Percentiles rank a stretch among this genome's conserved stretches.
Evolutionary conservation across 2,888 invertebrate genomes (phyloP).

Genomic region (Lottia gigantea): DNA sequence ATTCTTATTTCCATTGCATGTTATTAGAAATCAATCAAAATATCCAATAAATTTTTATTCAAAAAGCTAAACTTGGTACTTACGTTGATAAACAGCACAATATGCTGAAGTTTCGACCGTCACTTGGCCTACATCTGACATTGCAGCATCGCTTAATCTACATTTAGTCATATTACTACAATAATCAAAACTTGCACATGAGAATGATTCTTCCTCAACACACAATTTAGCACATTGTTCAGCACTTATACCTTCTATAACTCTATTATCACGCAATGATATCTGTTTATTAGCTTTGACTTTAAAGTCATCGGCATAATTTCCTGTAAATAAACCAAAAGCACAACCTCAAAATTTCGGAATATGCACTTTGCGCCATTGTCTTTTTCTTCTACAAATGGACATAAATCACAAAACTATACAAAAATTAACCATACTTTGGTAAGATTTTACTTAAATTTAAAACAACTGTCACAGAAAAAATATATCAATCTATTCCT

Average conservation of each 20-base stretch:
- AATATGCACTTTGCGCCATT: not conserved
- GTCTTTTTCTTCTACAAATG: too few relatives aligned
- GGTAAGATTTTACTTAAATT: too few relatives aligned
- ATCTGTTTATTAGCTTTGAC: slow-evolving; percentile 31
- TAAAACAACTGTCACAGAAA: too few relatives aligned
- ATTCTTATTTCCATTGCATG: too few relatives aligned
- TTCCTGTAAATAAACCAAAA: slow-evolving; percentile 34
- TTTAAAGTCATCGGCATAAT: slow-evolving; percentile 50
- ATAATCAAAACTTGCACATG: slow-evolving; percentile 53
- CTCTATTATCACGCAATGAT: slow-evolving; percentile 37
- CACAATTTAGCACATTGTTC: slow-evolving; percentile 54
- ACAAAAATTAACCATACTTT: too few relatives aligned
- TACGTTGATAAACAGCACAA: slow-evolving; percentile 52
- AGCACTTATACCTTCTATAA: slow-evolving; percentile 38
- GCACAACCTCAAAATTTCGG: not conserved
- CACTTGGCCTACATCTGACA: slow-evolving; percentile 43
- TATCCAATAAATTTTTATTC: not conserved
- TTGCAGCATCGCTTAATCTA: slow-evolving; percentile 42
- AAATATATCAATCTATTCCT: too few relatives aligned
- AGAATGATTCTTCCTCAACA: slow-evolving; percentile 40
- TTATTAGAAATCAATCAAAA: too few relatives aligned
- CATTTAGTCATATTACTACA: slow-evolving; percentile 52
- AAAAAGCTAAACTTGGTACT: slow-evolving; percentile 24
- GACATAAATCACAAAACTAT: too few relatives aligned
- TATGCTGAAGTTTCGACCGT: slow-evolving; percentile 36